Evolutionary conservation across 1,140 invertebrate species (phyloP), one percentile per base, ranked within the genome.

Genomic region (Brachionus sp.): DNA sequence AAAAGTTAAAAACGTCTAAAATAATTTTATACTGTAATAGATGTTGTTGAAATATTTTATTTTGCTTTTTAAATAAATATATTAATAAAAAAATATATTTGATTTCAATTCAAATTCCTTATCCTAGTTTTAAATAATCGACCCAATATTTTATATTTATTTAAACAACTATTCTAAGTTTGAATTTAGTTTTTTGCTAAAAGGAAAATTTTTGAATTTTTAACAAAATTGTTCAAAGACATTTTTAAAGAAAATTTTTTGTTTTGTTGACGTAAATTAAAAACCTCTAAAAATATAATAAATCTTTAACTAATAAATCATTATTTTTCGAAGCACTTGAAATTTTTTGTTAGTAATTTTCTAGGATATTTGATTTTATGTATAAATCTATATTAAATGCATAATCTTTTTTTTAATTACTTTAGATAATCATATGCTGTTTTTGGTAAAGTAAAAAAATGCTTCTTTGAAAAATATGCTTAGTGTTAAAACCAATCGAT

Each of bases 401-500:
- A 66, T 66, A 66, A 66, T 66, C 64, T 35, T 33, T 57, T 23
- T 66, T 37, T 6, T 66, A 33, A 66, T 66, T 66, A 66, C 64
- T 66, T 66, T 29, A 66, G 64, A 66, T 66, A 66, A 66, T 66
- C 13, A 33, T 35, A 66, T 10, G 29, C 25, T 66, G 12, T 66
- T 66, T 25, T 35, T 66, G 9, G 9, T 37, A 37, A 16, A 33
- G 29, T 66, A 66, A 29, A 66, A 66, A 66, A 66, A 19, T 57
- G 16, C 19, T 57, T 57, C 16, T 19, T 7, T 57, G 19, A 57
- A 19, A 19, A 57, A 23, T 25, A 57, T 57, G 50, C 50, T 57
- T 57, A 23, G 50, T 57, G 50, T 57, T 57, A 57, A 53, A 57
- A 25, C 50, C 16, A 23, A 57, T 57, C 50, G 50, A 57, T 57